phyloP scores from a whole-genome alignment of 2,888 invertebrate genomes.

The Drosophila formosana region DNA sequence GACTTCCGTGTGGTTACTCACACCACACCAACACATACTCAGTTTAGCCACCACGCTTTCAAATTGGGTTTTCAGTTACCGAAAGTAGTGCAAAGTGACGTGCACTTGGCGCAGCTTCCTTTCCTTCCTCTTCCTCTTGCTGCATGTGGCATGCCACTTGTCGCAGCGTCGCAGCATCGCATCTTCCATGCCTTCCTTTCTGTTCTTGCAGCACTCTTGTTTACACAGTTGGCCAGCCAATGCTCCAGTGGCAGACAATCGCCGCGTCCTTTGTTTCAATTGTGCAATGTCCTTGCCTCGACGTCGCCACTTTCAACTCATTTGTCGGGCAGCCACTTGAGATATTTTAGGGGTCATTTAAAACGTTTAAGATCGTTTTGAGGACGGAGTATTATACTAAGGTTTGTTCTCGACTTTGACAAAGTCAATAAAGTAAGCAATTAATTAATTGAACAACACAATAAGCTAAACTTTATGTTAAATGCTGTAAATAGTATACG shows the following conservation, averaged over 20 bases:
- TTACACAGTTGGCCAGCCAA: conserved; percentile 56
- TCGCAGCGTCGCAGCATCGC: conserved; percentile 28
- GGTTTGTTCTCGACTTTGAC: neutral
- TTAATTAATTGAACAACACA: neutral
- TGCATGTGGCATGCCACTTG: conserved; percentile 54
- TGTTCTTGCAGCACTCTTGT: conserved; percentile 53
- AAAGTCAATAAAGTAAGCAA: neutral
- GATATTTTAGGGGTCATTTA: conserved; percentile 16
- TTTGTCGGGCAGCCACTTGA: conserved; percentile 28
- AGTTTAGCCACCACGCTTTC: conserved; percentile 28
- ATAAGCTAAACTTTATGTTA: no score
- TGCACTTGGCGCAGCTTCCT: conserved; percentile 19
- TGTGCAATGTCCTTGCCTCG: conserved; percentile 51
- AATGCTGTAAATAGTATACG: no score
- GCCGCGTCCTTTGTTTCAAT: conserved; percentile 35
- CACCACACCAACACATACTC: conserved; percentile 15
- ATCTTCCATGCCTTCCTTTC: conserved; percentile 10
- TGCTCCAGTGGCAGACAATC: conserved; percentile 22
- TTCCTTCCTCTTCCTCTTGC: conserved; percentile 45
- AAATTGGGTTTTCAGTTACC: conserved; percentile 57
- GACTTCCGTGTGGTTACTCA: conserved; percentile 35
- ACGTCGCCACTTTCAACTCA: conserved; percentile 19
- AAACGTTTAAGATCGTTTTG: neutral
- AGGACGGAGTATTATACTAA: no score
- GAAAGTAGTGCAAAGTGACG: conserved; percentile 40